Base-by-base conservation (phyloP, 1,140 invertebrate species). In the Aphelinus certus region DNA sequence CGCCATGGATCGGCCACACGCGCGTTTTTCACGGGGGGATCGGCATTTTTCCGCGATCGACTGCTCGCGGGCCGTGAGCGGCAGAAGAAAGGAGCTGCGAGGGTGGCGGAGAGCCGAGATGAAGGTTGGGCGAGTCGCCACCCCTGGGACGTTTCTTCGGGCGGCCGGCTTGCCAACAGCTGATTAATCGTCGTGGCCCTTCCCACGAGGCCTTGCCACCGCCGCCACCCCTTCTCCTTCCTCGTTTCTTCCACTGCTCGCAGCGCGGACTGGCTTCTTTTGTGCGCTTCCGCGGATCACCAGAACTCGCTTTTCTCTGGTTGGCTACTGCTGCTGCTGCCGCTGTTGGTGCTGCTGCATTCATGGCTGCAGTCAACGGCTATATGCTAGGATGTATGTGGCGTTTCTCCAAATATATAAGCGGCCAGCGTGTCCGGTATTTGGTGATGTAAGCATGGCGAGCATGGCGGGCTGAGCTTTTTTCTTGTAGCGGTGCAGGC, bases 101-200 rank as follows among this genome's bases (percentile, higher is more conserved):
- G 72, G 78, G 76, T 71, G 75, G 78, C 76, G 79, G 71, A 82
- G 77, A 80, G 58, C 47, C 3, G 64, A 81, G 78, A 82, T 81
- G 82, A 83, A 84, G 83, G 85, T 85, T 86, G 83, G 85, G 81
- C 82, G 82, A 84, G 80, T 80, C 80, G 68, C 80, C 78, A 82
- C 86, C 84, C 85, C 66, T 81, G 86, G 86, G 86, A 87, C 83
- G 77, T 79, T 81, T 83, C 85, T 83, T 82, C 81, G 60, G 60
- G 47, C 64, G 71, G 64, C 82, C 84, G 85, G 82, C 83, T 85
- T 86, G 85, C 87, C 86, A 87, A 87, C 87, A 87, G 85, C 86
- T 88, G 87, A 88, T 88, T 88, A 88, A 88, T 88, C 87, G 86
- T 87, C 82, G 82, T 82, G 78, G 79, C 81, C 76, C 79, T 56